Base-by-base conservation (phyloP, 2,888 invertebrate genomes). In the Sarcophaga caerulescens region DNA sequence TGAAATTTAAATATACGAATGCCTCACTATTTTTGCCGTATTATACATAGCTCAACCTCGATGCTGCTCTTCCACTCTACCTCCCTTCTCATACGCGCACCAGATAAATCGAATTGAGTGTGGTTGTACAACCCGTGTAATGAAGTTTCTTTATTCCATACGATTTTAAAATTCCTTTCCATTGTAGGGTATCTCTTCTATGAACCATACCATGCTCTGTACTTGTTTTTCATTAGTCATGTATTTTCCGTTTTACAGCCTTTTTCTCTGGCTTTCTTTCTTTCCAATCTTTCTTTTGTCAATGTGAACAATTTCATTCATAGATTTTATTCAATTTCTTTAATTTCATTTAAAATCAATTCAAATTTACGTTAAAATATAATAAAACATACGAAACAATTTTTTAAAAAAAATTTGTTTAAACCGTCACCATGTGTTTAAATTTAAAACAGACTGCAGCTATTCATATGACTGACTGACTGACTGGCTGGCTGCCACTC, bases 261-360 rank as follows among this genome's bases (percentile, higher is more conserved):
- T 4, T 5, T 63, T 65, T n/a, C 19, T 47, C 10, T 60, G 17
- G 45, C 57, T 85, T 85, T 75, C 73, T 80, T 65, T 79, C 19
- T 21, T 70, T 77, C 2, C 12, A 12, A 4, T 66, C 66, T 19
- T 60, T 60, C 62, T 21, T 17, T 52, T 52, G 52, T 0, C 17
- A 52, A 52, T 25, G 45, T 77, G 14, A n/a, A 47, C 14, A 66
- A 76, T 57, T 81, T 78, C 77, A 66, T 75, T 69, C 44, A 81
- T 45, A 25, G 21, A 66, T 70, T 71, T 77, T 66, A 25, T 47
- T 19, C 70, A 82, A 71, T 44, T 77, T 63, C 4, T 70, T 69
- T 59, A 4, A 63, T 70, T 70, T 65, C 8, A 76, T 78, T 73
- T 44, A 47, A 66, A 71, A 66, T 82, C 45, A 65, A 76, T 76